Conservation (phyloP, 1,140 invertebrate species). For the Drosophila nebulosa region DNA sequence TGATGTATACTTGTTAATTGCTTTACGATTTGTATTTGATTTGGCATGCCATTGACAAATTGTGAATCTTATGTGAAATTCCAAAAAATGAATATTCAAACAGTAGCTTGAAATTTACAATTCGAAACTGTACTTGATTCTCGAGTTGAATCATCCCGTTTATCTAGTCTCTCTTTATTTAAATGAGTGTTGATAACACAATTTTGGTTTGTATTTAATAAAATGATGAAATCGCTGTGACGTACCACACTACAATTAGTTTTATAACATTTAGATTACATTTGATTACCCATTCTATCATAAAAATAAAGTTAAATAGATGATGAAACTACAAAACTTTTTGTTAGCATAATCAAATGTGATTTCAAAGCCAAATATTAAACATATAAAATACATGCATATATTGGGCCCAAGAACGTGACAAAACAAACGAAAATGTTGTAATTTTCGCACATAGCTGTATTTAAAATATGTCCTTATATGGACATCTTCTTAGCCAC, state of each 20-base stretch:
- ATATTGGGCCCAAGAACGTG: too few species aligned
- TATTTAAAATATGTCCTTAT: too few species aligned
- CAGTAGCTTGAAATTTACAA: slow-evolving; percentile 7
- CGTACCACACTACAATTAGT: not conserved
- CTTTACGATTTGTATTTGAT: slow-evolving; percentile 42
- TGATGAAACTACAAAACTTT: too few species aligned
- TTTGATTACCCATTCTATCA: not conserved
- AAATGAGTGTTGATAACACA: not conserved
- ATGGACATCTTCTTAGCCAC: too few species aligned
- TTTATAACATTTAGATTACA: not conserved
- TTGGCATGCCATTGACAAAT: slow-evolving; percentile 47
- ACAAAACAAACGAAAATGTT: too few species aligned
- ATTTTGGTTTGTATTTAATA: not conserved
- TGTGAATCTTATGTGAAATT: slow-evolving; percentile 34
- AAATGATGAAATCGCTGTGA: not conserved
- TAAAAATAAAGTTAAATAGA: too few species aligned
- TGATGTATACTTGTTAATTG: slow-evolving; percentile 39
- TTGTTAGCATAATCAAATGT: not conserved
- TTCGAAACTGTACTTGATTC: slow-evolving; percentile 8
- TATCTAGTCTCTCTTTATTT: not conserved
- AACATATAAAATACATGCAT: too few species aligned
- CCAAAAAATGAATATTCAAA: slow-evolving; percentile 28
- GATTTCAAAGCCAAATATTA: too few species aligned
- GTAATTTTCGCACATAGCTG: too few species aligned
- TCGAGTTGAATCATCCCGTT: not conserved